Base-by-base conservation (phyloP, 1,140 invertebrate species). In the Aleiodes sp. region DNA sequence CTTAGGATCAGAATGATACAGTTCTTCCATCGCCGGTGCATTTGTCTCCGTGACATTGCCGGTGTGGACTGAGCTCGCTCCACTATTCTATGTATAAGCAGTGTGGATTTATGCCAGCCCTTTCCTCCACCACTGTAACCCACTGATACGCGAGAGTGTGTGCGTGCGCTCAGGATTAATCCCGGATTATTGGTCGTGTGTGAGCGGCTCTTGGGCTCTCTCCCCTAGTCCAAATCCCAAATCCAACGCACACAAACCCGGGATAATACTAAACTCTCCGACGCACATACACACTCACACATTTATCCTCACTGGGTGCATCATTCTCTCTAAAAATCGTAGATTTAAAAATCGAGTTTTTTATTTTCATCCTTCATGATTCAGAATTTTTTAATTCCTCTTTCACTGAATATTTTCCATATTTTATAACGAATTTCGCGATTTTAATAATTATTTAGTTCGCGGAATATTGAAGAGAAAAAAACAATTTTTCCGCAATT, bases 191-290 rank as follows among this genome's bases (percentile, higher is more conserved):
- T 81, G 81, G 74, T 73, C 74, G 71, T 77, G 78, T 80, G 77
- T 73, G 73, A 71, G 70, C 39, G 35, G 63, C 59, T 74, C 67
- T 71, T 69, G 60, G 75, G 28, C 16, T 43, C 64, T 68, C 72
- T 61, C 73, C 73, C 71, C 75, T 68, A 76, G 74, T 76, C 78
- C 76, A 82, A 84, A 84, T 82, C 81, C 82, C 70, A 83, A 84
- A 85, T 84, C 83, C 79, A 77, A 83, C 83, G 78, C 82, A 82
- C 79, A 86, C 83, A 78, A 80, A 77, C 76, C 78, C 24, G 24
- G 52, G 57, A 31, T 83, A 83, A 83, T 82, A 81, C 81, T 79
- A 79, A 52, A 80, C 75, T 75, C 74, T 61, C 64, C 33, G 60
- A 57, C 63, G 61, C 41, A 39, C 41, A 66, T 39, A 39, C 24